Conservation (phyloP, 2,113 vertebrate genomes). For the Setophaga kirtlandii region DNA sequence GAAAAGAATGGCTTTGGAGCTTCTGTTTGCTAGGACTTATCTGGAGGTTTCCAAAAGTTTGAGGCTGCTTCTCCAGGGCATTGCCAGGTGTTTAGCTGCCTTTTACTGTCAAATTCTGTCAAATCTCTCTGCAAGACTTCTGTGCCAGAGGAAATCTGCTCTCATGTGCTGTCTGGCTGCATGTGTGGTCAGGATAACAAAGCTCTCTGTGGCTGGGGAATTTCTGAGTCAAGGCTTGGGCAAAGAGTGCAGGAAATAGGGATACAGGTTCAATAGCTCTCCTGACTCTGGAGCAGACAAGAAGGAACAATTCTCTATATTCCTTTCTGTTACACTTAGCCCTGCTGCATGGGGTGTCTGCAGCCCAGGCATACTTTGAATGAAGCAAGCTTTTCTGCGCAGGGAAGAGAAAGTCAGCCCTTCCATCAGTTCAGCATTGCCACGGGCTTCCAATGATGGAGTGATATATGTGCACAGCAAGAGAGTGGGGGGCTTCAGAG, state of each 20-base stretch:
- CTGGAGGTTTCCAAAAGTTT: neutral
- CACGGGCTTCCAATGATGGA: fast-evolving
- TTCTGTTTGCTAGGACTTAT: neutral
- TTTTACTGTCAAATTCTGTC: neutral
- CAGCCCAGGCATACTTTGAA: neutral
- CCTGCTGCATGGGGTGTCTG: neutral
- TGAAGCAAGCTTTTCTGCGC: neutral
- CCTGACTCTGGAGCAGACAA: neutral
- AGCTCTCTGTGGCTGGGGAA: neutral
- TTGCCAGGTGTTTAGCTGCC: neutral
- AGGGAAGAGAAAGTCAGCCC: neutral
- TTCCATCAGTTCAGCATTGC: neutral
- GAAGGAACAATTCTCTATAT: fast-evolving
- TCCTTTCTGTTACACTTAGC: neutral
- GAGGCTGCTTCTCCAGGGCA: neutral
- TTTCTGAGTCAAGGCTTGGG: neutral
- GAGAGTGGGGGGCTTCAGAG: neutral
- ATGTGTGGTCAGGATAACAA: neutral
- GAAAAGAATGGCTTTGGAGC: neutral
- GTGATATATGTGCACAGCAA: fast-evolving
- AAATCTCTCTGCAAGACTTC: neutral
- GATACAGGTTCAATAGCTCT: neutral
- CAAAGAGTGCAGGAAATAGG: neutral
- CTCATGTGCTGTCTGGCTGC: neutral
- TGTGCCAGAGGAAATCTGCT: neutral